Evolutionary conservation across 2,797 vertebrate species (phyloP).

Genomic region (Pygocentrus nattereri): DNA sequence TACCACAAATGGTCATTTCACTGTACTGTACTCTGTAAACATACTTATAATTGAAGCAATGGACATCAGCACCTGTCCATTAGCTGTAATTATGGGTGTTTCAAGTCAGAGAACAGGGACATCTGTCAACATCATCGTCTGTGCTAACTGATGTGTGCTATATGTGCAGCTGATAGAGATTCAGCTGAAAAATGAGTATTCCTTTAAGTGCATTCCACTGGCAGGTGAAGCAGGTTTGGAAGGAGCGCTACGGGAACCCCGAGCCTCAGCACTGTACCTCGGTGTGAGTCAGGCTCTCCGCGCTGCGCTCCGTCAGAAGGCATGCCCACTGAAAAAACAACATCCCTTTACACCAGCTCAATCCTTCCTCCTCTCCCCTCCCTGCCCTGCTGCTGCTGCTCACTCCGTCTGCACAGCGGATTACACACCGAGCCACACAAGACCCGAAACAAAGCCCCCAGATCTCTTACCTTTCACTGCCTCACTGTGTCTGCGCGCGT

Average conservation of each 20-base stretch:
- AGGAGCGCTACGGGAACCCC: slow-evolving; percentile 8
- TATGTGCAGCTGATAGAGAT: background rate
- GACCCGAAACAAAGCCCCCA: slow-evolving; percentile 44
- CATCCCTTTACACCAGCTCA: slow-evolving; percentile 32
- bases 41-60: background rate
- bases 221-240: slow-evolving; percentile 14
- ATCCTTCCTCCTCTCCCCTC: slow-evolving; percentile 9
- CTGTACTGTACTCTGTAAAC: background rate
- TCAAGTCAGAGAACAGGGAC: background rate
- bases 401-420: slow-evolving; percentile 45
- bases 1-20: background rate
- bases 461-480: slow-evolving; percentile 53
- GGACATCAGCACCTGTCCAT: background rate
- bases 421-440: slow-evolving; percentile 43
- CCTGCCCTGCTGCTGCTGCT: slow-evolving; percentile 37
- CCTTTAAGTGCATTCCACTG: background rate
- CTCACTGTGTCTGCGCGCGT: slow-evolving; percentile 31
- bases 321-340: slow-evolving; percentile 35
- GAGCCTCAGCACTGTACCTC: slow-evolving; percentile 19
- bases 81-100: background rate
- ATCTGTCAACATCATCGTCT: background rate
- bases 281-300: slow-evolving; percentile 24
- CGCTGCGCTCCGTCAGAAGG: slow-evolving; percentile 14
- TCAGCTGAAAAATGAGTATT: background rate
- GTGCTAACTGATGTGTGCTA: background rate